Percentiles rank a stretch among this genome's conserved stretches.
phyloP scores from a whole-genome alignment of 2,888 invertebrate species.

The Bombyx huttoni region DNA sequence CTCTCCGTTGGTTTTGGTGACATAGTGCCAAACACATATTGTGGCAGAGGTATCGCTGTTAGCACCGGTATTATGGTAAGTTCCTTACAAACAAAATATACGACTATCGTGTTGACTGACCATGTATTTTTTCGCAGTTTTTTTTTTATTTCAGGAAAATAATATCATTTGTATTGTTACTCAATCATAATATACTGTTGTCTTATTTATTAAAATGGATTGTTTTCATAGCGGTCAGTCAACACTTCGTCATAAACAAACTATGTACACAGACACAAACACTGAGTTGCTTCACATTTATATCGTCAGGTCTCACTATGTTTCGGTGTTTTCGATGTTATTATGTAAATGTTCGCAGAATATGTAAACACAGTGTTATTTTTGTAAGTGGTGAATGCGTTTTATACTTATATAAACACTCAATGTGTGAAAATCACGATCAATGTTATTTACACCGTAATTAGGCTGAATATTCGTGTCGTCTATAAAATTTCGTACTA shows the following conservation, averaged over 20 bases:
- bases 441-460: slow-evolving; percentile 33
- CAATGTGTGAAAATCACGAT: slow-evolving; percentile 30
- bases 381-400: slow-evolving; percentile 20
- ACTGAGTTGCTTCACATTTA: slow-evolving; percentile 45
- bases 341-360: slow-evolving; percentile 27
- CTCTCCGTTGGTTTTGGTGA: slow-evolving; percentile 99
- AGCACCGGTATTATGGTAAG: slow-evolving; percentile 99
- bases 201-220: background rate
- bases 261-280: slow-evolving; percentile 42
- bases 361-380: slow-evolving; percentile 4
- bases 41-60: slow-evolving; percentile 99
- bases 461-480: slow-evolving; percentile 20
- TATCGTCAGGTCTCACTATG: slow-evolving; percentile 22
- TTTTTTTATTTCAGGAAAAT: too few species aligned
- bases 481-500: slow-evolving; percentile 23
- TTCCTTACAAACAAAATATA: slow-evolving; percentile 46
- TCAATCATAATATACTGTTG: background rate
- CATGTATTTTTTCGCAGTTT: slow-evolving; percentile 1
- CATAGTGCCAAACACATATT: slow-evolving; percentile 99
- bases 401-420: slow-evolving; percentile 25
- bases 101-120: slow-evolving; percentile 61
- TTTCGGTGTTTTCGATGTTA: slow-evolving; percentile 41
- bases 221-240: slow-evolving; percentile 42
- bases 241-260: slow-evolving; percentile 50
- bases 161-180: background rate